phyloP scores from a whole-genome alignment of 2,888 invertebrate genomes.

The Hirtodrosophila confusa region DNA sequence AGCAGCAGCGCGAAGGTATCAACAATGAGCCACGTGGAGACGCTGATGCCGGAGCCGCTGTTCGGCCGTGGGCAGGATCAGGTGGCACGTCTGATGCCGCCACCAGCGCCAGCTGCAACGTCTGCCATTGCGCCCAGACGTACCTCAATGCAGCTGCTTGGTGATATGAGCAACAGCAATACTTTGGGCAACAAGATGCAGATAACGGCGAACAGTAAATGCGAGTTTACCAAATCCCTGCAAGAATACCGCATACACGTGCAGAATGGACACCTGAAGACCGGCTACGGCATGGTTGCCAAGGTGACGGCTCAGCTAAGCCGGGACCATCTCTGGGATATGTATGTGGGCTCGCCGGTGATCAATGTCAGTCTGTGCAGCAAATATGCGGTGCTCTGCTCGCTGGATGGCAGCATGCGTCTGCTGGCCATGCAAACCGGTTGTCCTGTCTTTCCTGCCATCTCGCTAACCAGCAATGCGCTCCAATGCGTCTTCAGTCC shows the following conservation, averaged over 20 bases:
- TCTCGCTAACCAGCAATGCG: constrained; percentile 79
- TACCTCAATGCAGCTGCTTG: constrained; percentile 27
- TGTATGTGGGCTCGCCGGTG: constrained; percentile 85
- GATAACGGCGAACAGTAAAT: constrained; percentile 72
- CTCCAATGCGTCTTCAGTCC: constrained; percentile 83
- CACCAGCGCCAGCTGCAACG: constrained; percentile 18
- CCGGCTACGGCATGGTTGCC: constrained; percentile 87
- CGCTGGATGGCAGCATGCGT: constrained; percentile 82
- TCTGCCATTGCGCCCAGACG: constrained; percentile 18
- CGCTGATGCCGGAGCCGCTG: constrained; percentile 19
- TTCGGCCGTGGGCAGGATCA: constrained; percentile 12
- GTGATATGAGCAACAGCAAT: constrained; percentile 33
- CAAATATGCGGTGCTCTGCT: constrained; percentile 83
- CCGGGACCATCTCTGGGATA: constrained; percentile 88
- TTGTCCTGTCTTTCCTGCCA: constrained; percentile 80
- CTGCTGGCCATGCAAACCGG: constrained; percentile 81
- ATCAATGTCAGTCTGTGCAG: constrained; percentile 82
- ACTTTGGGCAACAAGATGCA: constrained; percentile 59
- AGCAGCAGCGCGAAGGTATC: constrained; percentile 1
- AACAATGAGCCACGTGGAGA: constrained; percentile 8
- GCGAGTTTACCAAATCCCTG: constrained; percentile 82
- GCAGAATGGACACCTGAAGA: constrained; percentile 84
- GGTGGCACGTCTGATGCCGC: constrained; percentile 33
- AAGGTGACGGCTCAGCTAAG: constrained; percentile 85
- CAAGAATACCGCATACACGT: constrained; percentile 85